Percentiles rank a stretch among this genome's conserved stretches.
Evolutionary conservation across 2,888 invertebrate genomes (phyloP).

Genomic region (Apodemia zela): DNA sequence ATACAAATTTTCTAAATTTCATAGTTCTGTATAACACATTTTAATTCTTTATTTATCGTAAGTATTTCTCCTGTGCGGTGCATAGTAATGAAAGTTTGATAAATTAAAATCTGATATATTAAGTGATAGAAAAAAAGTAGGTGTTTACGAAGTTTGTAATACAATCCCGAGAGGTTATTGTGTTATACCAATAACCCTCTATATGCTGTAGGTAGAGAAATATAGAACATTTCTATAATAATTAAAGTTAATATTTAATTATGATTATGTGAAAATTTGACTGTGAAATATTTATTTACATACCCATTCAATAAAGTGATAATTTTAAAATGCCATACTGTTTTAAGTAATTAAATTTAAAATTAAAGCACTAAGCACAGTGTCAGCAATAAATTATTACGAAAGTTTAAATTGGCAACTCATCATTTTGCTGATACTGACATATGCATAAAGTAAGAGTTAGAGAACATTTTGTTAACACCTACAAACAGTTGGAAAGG

Average conservation of each 20-base stretch:
- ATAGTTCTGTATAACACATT: no score
- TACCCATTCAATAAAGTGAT: neutral
- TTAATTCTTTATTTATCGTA: no score
- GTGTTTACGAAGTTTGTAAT: no score
- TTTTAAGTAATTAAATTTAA: neutral
- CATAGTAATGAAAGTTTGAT: no score
- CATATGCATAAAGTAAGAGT: neutral
- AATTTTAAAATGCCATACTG: neutral
- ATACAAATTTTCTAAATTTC: no score
- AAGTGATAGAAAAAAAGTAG: no score
- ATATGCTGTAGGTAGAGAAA: neutral
- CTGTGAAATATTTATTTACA: neutral
- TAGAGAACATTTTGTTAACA: neutral
- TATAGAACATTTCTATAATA: no score
- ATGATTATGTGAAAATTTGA: no score
- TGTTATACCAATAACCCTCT: neutral
- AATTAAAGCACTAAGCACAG: neutral
- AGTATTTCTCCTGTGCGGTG: no score
- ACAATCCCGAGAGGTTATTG: no score
- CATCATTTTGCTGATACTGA: conserved; percentile 14
- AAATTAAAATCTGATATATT: no score
- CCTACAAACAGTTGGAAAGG: conserved; percentile 17
- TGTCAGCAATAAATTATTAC: conserved; percentile 5
- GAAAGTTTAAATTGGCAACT: conserved; percentile 4
- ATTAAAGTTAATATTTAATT: neutral